These are phyloP conservation scores for Bambusicola thoracicus DNA, from an alignment of 2,113 vertebrate genomes.

Conservation along the genomic window DNA sequence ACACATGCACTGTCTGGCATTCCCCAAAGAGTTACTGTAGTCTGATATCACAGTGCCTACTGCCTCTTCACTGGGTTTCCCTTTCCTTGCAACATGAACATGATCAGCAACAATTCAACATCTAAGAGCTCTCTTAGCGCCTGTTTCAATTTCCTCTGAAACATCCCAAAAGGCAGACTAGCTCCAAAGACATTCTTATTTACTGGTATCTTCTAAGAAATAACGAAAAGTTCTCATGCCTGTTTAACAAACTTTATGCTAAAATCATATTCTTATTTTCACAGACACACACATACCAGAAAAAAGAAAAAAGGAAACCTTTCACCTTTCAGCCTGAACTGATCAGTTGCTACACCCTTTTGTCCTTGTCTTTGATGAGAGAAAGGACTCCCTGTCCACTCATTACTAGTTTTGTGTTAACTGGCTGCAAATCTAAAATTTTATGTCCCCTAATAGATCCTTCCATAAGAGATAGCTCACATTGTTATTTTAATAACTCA, in stretches of 20 bases:
- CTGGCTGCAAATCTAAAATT: accelerated
- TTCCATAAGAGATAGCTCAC: neutral
- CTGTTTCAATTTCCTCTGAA: neutral
- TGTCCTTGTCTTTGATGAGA: neutral
- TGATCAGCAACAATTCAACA: neutral
- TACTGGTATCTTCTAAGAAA: neutral
- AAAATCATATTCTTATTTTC: neutral
- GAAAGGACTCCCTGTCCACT: neutral
- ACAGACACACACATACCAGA: accelerated
- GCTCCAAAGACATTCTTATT: neutral
- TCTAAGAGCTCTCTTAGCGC: neutral
- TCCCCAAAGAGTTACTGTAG: neutral
- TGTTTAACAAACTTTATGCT: neutral
- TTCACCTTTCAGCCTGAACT: neutral
- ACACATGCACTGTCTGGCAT: neutral
- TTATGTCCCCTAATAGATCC: neutral
- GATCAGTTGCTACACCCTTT: neutral
- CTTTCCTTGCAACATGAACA: neutral
- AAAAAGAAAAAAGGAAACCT: too few species aligned
- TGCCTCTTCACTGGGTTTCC: neutral
- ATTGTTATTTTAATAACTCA: neutral
- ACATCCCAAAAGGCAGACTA: neutral
- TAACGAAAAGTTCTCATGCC: neutral
- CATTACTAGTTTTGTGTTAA: neutral
- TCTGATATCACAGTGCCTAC: neutral